phyloP scores from a whole-genome alignment of 2,888 invertebrate genomes.

The Teleiodes luculella region DNA sequence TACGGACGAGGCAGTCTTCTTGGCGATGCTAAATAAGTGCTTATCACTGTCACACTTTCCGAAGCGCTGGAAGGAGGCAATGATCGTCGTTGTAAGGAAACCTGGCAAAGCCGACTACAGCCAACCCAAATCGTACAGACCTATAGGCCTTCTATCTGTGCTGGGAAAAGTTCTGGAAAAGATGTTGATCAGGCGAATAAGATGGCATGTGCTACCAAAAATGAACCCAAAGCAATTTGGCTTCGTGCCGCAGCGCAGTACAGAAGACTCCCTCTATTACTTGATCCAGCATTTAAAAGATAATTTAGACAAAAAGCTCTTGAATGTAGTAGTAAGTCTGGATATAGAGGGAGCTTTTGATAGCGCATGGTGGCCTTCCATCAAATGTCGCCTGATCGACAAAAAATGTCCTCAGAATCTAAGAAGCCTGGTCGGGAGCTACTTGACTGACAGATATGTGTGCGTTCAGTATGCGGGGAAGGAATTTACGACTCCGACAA shows the following conservation, averaged over 20 bases:
- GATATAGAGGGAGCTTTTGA: constrained; percentile 22
- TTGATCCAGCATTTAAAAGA: neutral
- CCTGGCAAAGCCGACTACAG: neutral
- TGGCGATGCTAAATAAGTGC: too few species aligned
- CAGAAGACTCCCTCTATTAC: constrained; percentile 2
- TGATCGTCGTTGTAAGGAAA: too few species aligned
- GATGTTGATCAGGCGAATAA: neutral
- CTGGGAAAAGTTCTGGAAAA: neutral
- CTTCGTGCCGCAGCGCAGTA: neutral
- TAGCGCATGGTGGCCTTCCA: constrained; percentile 17
- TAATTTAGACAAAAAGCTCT: neutral
- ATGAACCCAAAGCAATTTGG: neutral
- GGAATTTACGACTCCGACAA: neutral
- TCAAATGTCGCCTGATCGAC: constrained; percentile 8
- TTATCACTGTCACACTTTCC: too few species aligned
- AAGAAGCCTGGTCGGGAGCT: neutral
- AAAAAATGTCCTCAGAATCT: neutral
- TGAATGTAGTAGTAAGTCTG: constrained; percentile 5
- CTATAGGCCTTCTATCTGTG: neutral
- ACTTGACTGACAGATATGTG: neutral
- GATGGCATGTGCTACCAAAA: neutral
- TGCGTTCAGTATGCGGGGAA: neutral
- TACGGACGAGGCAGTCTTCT: too few species aligned
- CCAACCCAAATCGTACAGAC: neutral
- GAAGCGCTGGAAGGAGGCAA: too few species aligned